phyloP scores from a whole-genome alignment of 2,113 vertebrate species.

The Hirundichthys speculiger region DNA sequence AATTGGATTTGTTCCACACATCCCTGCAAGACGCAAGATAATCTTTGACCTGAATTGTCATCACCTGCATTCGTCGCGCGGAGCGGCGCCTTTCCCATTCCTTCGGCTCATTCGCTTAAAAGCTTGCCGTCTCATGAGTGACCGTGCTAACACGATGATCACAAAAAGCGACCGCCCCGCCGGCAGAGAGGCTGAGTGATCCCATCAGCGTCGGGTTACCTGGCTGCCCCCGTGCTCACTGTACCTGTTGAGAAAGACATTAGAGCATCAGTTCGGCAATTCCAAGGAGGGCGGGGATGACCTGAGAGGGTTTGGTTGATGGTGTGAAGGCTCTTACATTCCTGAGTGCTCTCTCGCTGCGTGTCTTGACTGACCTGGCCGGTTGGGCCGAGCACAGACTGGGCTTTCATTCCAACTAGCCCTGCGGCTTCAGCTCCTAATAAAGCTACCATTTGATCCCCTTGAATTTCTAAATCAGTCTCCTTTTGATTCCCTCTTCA shows the following conservation, averaged over 20 bases:
- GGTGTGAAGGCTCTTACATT: slow-evolving; percentile 78
- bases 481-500: slow-evolving; percentile 90
- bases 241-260: slow-evolving; percentile 74
- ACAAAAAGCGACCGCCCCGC: slow-evolving; percentile 59
- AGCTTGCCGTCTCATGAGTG: slow-evolving; percentile 62
- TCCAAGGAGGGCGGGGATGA: slow-evolving; percentile 61
- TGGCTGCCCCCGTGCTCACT: slow-evolving; percentile 62
- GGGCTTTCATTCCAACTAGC: slow-evolving; percentile 91
- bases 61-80: slow-evolving; percentile 66
- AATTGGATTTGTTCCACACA: slow-evolving; percentile 79
- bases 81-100: slow-evolving; percentile 52
- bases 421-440: slow-evolving; percentile 90
- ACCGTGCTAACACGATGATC: slow-evolving; percentile 62
- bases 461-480: slow-evolving; percentile 91
- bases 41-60: slow-evolving; percentile 78
- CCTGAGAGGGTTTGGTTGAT: slow-evolving; percentile 69
- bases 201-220: slow-evolving; percentile 76
- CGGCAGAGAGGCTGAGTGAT: slow-evolving; percentile 66
- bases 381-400: slow-evolving; percentile 89
- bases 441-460: slow-evolving; percentile 97
- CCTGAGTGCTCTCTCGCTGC: slow-evolving; percentile 71
- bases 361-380: slow-evolving; percentile 82
- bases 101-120: slow-evolving; percentile 69
- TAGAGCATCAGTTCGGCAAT: slow-evolving; percentile 56
- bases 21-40: slow-evolving; percentile 66